A percentile compares a stretch with the other conserved stretches of the same genome.
Conservation (phyloP, 2,113 vertebrate genomes). For the Zosterops borbonicus region DNA sequence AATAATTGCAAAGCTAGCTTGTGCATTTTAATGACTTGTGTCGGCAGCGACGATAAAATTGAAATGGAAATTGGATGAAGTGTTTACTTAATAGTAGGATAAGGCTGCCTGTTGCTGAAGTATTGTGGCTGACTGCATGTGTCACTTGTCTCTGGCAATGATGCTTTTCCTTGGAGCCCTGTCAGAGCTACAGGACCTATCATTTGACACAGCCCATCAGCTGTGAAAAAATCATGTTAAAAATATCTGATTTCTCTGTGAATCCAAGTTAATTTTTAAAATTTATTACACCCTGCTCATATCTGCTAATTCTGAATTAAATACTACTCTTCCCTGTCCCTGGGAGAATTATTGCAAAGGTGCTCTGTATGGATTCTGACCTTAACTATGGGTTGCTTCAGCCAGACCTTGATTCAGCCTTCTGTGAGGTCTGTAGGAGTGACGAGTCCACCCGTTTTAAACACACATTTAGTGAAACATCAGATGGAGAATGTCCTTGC, state of each 20-base stretch:
- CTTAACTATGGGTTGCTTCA: not conserved
- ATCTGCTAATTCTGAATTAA: not conserved
- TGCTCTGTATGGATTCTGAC: not conserved
- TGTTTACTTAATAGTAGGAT: conserved; percentile 23
- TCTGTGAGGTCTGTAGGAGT: not conserved
- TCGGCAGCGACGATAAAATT: conserved; percentile 43
- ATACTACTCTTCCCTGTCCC: not conserved
- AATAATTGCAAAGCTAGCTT: conserved; percentile 45
- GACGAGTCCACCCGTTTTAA: not conserved
- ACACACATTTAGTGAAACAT: not conserved
- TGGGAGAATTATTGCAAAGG: not conserved
- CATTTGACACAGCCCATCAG: not conserved
- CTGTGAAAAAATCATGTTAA: not conserved
- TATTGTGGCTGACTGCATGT: not conserved
- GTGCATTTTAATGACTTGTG: conserved; percentile 31
- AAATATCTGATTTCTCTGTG: not conserved
- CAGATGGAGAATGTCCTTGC: not conserved
- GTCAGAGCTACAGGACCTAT: not conserved
- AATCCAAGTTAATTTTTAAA: not conserved
- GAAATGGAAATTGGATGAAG: conserved; percentile 60
- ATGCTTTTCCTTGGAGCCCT: not conserved
- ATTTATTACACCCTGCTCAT: not conserved
- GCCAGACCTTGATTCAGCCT: not conserved
- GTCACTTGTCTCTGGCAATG: conserved; percentile 17
- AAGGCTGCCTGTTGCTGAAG: not conserved